A percentile compares a stretch with the other conserved stretches of the same genome.
Evolutionary conservation across 1,140 invertebrate genomes (phyloP).

Genomic region (Archegozetes longisetosus): DNA sequence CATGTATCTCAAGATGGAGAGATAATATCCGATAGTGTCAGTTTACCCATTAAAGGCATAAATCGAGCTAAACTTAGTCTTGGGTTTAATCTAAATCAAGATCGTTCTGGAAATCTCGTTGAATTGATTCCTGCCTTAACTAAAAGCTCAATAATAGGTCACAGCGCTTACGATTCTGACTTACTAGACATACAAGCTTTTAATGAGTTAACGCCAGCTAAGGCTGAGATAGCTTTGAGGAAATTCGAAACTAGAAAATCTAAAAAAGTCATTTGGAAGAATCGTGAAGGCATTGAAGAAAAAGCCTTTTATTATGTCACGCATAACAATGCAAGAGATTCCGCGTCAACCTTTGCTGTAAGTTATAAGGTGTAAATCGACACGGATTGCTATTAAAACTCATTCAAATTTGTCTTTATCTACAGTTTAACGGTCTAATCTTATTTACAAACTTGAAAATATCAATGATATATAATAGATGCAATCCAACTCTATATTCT

Average conservation of each 20-base stretch:
- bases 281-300: constrained; percentile 29
- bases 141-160: constrained; percentile 19
- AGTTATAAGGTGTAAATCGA: too few species aligned
- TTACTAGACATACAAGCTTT: constrained; percentile 20
- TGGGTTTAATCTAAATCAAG: constrained; percentile 21
- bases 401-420: background rate
- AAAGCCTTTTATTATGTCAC: constrained; percentile 28
- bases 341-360: constrained; percentile 29
- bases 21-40: constrained; percentile 38
- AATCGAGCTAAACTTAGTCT: constrained; percentile 27
- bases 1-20: constrained; percentile 32
- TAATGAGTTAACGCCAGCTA: constrained; percentile 16
- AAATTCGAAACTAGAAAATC: constrained; percentile 22
- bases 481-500: background rate
- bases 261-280: constrained; percentile 22
- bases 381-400: background rate
- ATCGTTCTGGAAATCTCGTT: constrained; percentile 20
- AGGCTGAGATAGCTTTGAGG: background rate
- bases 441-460: constrained; percentile 31
- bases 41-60: constrained; percentile 39
- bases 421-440: constrained; percentile 27
- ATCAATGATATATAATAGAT: constrained; percentile 13
- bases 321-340: constrained; percentile 29
- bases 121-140: constrained; percentile 16
- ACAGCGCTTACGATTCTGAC: constrained; percentile 20